Base-by-base conservation (phyloP, 2,113 vertebrate genomes). In the Gadus macrocephalus region DNA sequence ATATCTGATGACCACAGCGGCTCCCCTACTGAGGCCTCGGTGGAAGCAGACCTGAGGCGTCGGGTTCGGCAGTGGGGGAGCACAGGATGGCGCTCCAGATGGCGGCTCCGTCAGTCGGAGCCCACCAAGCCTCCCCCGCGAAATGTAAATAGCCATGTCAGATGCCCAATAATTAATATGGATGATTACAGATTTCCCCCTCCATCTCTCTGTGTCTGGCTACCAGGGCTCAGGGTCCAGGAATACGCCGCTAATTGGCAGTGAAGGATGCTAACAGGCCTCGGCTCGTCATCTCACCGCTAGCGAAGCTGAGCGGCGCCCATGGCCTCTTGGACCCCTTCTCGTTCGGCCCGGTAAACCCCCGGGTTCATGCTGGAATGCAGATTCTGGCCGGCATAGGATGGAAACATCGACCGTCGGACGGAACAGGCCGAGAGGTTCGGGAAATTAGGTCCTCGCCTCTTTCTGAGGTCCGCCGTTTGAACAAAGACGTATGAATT, bases 91-190 rank as follows among this genome's bases (percentile, higher is more conserved):
- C 14, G 65, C 63, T 80, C 80, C 83, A 88, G 74, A 85, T 79
- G 84, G 81, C 62, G 49, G 25, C 59, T 69, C 78, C 35, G 78
- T 86, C 77, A 85, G 78, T 56, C 17, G 19, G 62, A 64, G 28
- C 70, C 31, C 35, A 55, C 31, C 35, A 38, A 86, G 73, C 64
- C 49, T 69, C 35, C 27, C 53, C 79, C 73, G 78, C 73, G 78
- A 71, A 80, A 83, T 69, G 75, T 79, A 84, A 79, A 85, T 75
- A 69, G 62, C 72, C 70, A 15, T 75, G 78, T 84, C 74, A 80
- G 71, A 79, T 69, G 55, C 62, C 68, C 74, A 80, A 67, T 83
- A 83, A 86, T 82, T 81, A 68, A 85, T 78, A 83, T 74, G 72
- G 75, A 88, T 87, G 73, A 83, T 72, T 78, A 78, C 42, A 79